Conservation (phyloP, 2,113 vertebrate species). For the Saguinus imperator region DNA sequence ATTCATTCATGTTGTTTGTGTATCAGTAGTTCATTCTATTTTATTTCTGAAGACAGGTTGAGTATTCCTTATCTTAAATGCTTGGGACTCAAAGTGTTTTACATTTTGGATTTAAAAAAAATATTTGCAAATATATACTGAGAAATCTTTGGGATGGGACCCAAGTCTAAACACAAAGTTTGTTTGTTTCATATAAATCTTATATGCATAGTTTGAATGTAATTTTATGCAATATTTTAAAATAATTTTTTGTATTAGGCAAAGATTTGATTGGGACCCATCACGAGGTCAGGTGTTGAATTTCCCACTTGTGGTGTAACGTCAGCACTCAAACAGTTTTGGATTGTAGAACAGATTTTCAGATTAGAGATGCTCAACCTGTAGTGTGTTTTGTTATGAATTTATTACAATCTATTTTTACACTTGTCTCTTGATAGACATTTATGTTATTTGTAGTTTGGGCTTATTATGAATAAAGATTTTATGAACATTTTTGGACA, state of each 20-base stretch:
- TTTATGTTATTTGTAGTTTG: background rate
- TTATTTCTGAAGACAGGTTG: background rate
- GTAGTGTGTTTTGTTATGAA: background rate
- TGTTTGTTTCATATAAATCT: background rate
- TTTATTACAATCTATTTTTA: background rate
- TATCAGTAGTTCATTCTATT: background rate
- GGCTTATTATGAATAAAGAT: background rate
- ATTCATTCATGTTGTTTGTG: background rate
- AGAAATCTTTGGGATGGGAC: background rate
- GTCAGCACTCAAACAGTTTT: background rate
- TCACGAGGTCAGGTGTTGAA: background rate
- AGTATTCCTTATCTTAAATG: background rate
- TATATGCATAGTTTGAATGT: background rate
- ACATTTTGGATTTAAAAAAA: background rate
- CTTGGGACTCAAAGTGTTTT: background rate
- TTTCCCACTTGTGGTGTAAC: background rate
- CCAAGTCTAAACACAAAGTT: background rate
- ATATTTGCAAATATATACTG: background rate
- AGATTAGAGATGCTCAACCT: background rate
- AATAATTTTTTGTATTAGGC: background rate
- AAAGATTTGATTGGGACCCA: background rate
- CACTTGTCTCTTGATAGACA: background rate
- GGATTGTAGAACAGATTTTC: background rate
- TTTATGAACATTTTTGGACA: background rate
- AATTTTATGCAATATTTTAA: background rate